phyloP scores from a whole-genome alignment of 2,113 vertebrate species.

The Gambusia affinis region DNA sequence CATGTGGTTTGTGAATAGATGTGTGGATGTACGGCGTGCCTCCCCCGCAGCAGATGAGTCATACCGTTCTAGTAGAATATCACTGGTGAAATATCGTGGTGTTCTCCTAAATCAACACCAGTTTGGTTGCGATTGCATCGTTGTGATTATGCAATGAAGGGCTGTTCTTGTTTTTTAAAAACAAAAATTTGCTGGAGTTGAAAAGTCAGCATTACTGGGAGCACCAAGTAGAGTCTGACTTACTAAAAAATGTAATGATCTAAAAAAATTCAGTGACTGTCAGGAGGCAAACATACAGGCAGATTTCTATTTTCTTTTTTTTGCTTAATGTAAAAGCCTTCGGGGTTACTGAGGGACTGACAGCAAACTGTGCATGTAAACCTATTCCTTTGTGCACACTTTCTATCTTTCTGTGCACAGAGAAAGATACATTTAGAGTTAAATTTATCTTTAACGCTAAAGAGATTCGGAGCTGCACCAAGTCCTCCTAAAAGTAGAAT shows the following conservation, averaged over 20 bases:
- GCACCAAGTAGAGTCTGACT: conserved; percentile 52
- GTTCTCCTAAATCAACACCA: conserved; percentile 2
- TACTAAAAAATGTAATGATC: conserved; percentile 75
- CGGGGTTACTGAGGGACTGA: no score
- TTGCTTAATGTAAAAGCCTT: no score
- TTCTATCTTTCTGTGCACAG: no score
- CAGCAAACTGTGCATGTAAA: no score
- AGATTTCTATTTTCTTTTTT: no score
- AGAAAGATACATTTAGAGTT: no score
- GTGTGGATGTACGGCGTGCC: not conserved
- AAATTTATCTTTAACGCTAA: no score
- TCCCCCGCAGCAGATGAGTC: not conserved
- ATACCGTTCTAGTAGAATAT: conserved; percentile 3
- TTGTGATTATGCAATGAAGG: conserved; percentile 7
- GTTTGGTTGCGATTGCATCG: not conserved
- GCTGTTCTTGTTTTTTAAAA: conserved; percentile 1
- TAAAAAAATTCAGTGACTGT: conserved; percentile 75
- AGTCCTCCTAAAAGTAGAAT: not conserved
- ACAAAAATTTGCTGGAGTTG: conserved; percentile 19
- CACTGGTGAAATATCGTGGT: conserved; percentile 4
- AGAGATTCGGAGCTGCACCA: no score
- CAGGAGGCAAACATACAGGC: conserved; percentile 55
- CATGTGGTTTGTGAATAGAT: conserved; percentile 1
- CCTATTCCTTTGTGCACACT: no score
- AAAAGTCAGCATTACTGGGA: conserved; percentile 45